Conservation (phyloP, 2,888 invertebrate species). For the Dasypolia templi region DNA sequence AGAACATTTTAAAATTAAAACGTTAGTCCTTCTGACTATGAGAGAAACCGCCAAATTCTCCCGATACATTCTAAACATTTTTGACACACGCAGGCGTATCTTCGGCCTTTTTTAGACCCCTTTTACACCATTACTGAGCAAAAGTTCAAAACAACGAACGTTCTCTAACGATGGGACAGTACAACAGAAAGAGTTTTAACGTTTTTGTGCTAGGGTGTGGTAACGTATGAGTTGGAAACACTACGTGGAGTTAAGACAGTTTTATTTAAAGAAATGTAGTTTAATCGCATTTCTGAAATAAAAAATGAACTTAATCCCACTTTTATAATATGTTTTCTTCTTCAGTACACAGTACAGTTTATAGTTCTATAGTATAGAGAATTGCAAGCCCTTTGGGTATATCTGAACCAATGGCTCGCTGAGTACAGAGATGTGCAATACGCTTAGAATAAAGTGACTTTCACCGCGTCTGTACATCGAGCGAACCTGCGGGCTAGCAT, state of each 20-base stretch:
- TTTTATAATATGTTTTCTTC: too few relatives aligned
- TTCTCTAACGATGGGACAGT: conserved; percentile 35
- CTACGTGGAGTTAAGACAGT: not conserved
- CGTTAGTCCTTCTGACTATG: conserved; percentile 11
- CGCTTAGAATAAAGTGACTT: too few relatives aligned
- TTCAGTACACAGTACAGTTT: too few relatives aligned
- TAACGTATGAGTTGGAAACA: not conserved
- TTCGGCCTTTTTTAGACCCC: conserved; percentile 18
- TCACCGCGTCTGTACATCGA: too few relatives aligned
- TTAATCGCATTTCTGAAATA: too few relatives aligned
- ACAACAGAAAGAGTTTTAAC: conserved; percentile 21
- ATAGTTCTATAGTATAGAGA: too few relatives aligned
- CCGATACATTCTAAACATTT: conserved; percentile 54
- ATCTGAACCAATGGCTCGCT: too few relatives aligned
- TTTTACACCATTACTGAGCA: conserved; percentile 39
- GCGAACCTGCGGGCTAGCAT: too few relatives aligned
- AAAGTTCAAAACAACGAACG: conserved; percentile 58
- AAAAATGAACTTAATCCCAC: too few relatives aligned
- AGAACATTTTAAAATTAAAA: conserved; percentile 22
- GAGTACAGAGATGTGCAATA: too few relatives aligned
- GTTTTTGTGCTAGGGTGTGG: conserved; percentile 7
- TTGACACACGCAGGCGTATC: conserved; percentile 35
- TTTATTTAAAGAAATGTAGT: too few relatives aligned
- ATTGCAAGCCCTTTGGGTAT: too few relatives aligned
- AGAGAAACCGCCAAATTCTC: conserved; percentile 33